These are phyloP conservation scores for Halictus rubicundus DNA, from an alignment of 1,140 invertebrate species.

Conservation along the genomic window DNA sequence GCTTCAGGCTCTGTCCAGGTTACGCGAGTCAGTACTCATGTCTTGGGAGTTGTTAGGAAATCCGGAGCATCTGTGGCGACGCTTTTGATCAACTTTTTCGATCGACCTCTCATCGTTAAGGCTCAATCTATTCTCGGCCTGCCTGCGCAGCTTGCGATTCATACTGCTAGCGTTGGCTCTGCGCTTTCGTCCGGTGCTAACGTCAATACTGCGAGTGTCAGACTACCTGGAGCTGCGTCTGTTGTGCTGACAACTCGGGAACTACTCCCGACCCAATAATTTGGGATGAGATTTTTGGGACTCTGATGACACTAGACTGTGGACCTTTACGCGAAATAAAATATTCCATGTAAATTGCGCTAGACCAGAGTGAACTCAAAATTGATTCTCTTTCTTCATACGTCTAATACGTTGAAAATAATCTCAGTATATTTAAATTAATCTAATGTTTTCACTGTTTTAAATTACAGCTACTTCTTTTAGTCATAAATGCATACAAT, in stretches of 20 bases:
- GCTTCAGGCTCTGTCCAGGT: conserved; percentile 71
- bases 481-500: no score
- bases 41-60: conserved; percentile 70
- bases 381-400: no score
- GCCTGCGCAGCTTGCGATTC: conserved; percentile 53
- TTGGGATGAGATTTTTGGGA: background rate
- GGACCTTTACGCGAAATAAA: no score
- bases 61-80: conserved; percentile 22
- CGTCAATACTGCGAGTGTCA: conserved; percentile 18
- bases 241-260: conserved; percentile 32
- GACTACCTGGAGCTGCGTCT: conserved; percentile 51
- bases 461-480: no score
- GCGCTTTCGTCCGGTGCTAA: background rate
- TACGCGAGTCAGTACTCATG: conserved; percentile 68
- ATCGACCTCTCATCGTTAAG: conserved; percentile 41
- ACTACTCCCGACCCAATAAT: fast-evolving
- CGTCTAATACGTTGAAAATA: no score
- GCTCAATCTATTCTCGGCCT: conserved; percentile 56
- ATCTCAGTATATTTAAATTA: no score
- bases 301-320: no score
- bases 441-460: no score
- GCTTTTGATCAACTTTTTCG: conserved; percentile 65
- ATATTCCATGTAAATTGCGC: no score
- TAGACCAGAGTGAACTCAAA: no score
- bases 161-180: conserved; percentile 47